phyloP scores from a whole-genome alignment of 2,888 invertebrate species.

The Sinelater perroti region DNA sequence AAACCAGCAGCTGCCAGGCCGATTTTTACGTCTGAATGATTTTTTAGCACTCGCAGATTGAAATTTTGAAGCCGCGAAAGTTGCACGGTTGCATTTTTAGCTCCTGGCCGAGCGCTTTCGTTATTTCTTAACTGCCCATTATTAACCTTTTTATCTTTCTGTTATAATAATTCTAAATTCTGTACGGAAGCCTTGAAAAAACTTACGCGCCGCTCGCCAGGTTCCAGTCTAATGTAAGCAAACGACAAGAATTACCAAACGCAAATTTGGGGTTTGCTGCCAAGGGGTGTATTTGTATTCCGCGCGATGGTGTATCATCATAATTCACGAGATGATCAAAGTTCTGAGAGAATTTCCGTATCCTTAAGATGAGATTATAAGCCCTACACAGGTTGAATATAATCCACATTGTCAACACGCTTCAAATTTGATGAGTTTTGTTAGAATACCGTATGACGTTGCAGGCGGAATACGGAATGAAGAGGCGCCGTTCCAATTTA shows the following conservation, averaged over 20 bases:
- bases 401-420: constrained; percentile 62
- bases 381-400: constrained; percentile 57
- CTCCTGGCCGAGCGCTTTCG: too few relatives aligned
- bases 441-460: constrained; percentile 57
- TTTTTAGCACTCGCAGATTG: too few relatives aligned
- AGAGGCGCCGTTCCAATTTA: constrained; percentile 39
- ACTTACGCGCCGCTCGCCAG: constrained; percentile 22
- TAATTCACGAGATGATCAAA: constrained; percentile 62
- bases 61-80: too few relatives aligned
- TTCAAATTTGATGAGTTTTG: constrained; percentile 62
- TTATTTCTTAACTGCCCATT: too few relatives aligned
- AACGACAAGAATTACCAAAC: constrained; percentile 34
- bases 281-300: constrained; percentile 51
- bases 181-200: too few relatives aligned
- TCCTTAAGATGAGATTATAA: constrained; percentile 62
- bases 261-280: constrained; percentile 34
- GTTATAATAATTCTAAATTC: too few relatives aligned
- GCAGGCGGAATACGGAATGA: constrained; percentile 56
- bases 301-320: constrained; percentile 53
- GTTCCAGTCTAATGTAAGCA: constrained; percentile 30
- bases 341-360: constrained; percentile 58
- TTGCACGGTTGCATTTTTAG: too few relatives aligned
- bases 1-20: too few relatives aligned
- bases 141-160: too few relatives aligned
- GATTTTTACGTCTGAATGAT: too few relatives aligned